Evolutionary conservation across 2,113 vertebrate genomes (phyloP).

Genomic region (Salvator merianae): DNA sequence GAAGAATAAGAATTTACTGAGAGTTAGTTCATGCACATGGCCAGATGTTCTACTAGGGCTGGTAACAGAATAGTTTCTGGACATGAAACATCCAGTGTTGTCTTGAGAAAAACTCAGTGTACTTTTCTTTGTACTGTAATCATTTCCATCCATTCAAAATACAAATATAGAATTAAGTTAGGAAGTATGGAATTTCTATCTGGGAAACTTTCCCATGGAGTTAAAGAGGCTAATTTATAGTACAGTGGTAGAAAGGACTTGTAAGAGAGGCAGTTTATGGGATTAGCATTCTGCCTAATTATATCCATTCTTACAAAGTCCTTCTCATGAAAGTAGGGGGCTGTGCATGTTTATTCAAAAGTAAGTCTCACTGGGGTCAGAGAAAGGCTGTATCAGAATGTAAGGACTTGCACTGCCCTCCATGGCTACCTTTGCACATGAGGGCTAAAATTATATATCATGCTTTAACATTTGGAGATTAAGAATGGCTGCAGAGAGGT

Average conservation of each 20-base stretch:
- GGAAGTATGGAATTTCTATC: neutral
- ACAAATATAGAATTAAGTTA: neutral
- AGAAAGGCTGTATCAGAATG: neutral
- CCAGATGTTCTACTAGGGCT: conserved; percentile 58
- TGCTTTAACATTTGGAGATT: too few species aligned
- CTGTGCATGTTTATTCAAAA: neutral
- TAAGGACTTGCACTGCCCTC: neutral
- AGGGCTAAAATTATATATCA: neutral
- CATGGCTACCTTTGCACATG: neutral
- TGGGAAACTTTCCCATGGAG: conserved; percentile 38
- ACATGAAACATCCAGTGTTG: conserved; percentile 33
- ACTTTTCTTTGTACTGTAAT: conserved; percentile 45
- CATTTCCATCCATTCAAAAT: conserved; percentile 47
- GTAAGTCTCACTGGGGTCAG: neutral
- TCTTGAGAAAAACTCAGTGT: conserved; percentile 39
- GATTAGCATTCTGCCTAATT: neutral
- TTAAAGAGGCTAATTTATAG: neutral
- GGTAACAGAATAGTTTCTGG: conserved; percentile 11
- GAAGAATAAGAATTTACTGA: conserved; percentile 53
- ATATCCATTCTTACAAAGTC: neutral
- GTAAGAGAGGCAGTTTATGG: neutral
- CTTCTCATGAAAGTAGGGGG: neutral
- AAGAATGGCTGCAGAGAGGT: neutral
- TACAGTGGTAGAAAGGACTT: neutral
- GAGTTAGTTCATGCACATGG: neutral